phyloP scores from a whole-genome alignment of 2,888 invertebrate genomes.

The Epinotia nisella region DNA sequence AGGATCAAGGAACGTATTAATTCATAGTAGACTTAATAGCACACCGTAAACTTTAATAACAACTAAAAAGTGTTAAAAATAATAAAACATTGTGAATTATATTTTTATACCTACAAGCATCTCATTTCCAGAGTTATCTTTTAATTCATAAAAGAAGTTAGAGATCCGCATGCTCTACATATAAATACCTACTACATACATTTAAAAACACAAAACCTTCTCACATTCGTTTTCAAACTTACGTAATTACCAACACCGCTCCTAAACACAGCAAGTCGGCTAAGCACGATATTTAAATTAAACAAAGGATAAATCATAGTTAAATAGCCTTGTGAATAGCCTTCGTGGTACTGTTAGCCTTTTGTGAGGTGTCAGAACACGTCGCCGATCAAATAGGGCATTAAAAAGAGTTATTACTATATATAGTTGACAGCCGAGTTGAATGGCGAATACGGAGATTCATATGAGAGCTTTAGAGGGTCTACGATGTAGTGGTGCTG shows the following conservation, averaged over 20 bases:
- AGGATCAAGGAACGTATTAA: no score
- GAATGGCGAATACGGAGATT: constrained; percentile 72
- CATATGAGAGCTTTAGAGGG: constrained; percentile 55
- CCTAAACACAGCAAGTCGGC: constrained; percentile 50
- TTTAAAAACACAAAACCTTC: constrained; percentile 8
- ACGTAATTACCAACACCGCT: constrained; percentile 38
- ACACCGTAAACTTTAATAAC: no score
- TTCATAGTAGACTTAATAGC: no score
- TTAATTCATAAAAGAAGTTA: neutral
- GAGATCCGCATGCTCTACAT: neutral
- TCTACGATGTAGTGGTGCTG: constrained; percentile 24
- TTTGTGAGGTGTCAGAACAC: constrained; percentile 72
- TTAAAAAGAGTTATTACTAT: constrained; percentile 81
- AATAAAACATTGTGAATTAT: no score
- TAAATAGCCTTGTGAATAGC: constrained; percentile 78
- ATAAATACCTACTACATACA: neutral
- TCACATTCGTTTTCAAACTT: constrained; percentile 37
- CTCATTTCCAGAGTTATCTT: no score
- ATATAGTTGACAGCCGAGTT: constrained; percentile 72
- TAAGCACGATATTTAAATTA: constrained; percentile 77
- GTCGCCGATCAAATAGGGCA: constrained; percentile 78
- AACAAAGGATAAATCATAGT: constrained; percentile 77
- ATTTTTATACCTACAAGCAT: no score
- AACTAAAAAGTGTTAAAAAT: no score
- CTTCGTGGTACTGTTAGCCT: constrained; percentile 69